Base-by-base conservation (phyloP, 2,888 invertebrate species). In the Pterostichus madidus region DNA sequence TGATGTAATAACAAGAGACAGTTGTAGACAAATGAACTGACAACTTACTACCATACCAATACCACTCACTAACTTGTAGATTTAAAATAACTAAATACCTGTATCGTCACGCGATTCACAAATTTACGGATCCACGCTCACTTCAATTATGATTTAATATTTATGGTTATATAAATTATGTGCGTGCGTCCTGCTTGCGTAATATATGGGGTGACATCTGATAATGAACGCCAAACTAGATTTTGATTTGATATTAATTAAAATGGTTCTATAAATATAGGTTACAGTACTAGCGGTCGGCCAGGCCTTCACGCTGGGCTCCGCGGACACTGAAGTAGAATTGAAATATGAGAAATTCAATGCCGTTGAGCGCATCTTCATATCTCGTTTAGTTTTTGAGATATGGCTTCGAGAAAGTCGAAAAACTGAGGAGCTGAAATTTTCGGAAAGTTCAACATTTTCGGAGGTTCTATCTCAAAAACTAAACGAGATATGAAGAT, bases 161-260 rank as follows among this genome's bases (percentile, higher is more conserved):
- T 64, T 13, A 32, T 64, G 64, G 6, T 35, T 35, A n/a, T 13
- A 31, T n/a, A 35, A 64, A 64, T 64, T n/a, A 35, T 11, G 39
- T 39, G 39, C 39, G 39, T 39, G 39, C 24, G 24, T 24, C 24
- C 2, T 39, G 5, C 39, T 24, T 24, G 39, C 10, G 59, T 59
- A 31, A 59, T 31, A 24, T 10, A 24, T 31, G n/a, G 64, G 64
- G 64, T 39, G 64, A 64, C 64, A 64, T 64, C 35, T 32, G n/a
- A 35, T 32, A 35, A 64, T 64, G 64, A 64, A 39, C 13, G 11
- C 31, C 32, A 64, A 64, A 64, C 64, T 64, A 64, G 32, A n/a
- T n/a, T 64, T 64, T 64, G 64, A 64, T 64, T 64, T 35, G 64
- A 64, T 35, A 64, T 64, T 64, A 64, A 64, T 64, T 64, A 61